Base-by-base conservation (phyloP, 2,113 vertebrate genomes). In the Thinocorus orbignyianus region DNA sequence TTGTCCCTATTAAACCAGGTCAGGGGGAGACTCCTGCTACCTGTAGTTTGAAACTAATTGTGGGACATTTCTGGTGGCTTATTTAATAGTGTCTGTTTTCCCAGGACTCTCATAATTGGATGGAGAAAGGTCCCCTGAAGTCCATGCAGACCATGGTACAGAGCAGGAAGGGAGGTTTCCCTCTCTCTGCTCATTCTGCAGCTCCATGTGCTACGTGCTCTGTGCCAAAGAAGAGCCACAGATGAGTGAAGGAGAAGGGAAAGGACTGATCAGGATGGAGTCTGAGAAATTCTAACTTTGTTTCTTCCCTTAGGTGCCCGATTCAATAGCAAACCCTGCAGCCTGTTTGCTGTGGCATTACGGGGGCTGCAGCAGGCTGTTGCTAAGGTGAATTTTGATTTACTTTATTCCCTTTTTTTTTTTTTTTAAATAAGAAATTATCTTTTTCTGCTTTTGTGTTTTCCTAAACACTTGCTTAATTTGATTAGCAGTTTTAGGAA, bases 181-280 rank as follows among this genome's bases (percentile, higher is more conserved):
- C 39, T 24, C 13, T 51, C 39, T 8, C 31, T 22, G 39, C 58
- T 65, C 23, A 0, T 62, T 37, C 39, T 46, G 54, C 1, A 2
- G 10, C 64, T 68, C 54, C 3, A 0, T 0, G 0, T n/a, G 28
- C 65, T 66, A 28, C 0, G 0, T 5, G 17, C 42, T 26, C 46
- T 65, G 22, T 0, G 0, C 9, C 1, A 4, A 60, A 76, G 46
- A 55, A 69, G 44, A 57, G 37, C 11, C 39, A 33, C 30, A 77
- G 17, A 11, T 28, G 44, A 55, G 10, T 26, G 73, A 65, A 1
- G 1, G 11, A 66, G 39, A 54, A 42, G 46, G n/a, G 24, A 81
- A 48, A 51, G n/a, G 20, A n/a, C 25, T 58, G 20, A 61, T 10
- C 61, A 58, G 13, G 3, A 16, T 1, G 16, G 49, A 30, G 4